Evolutionary conservation across 2,888 invertebrate species (phyloP), one percentile per base, ranked within the genome.

Genomic region (Tillus elongatus): DNA sequence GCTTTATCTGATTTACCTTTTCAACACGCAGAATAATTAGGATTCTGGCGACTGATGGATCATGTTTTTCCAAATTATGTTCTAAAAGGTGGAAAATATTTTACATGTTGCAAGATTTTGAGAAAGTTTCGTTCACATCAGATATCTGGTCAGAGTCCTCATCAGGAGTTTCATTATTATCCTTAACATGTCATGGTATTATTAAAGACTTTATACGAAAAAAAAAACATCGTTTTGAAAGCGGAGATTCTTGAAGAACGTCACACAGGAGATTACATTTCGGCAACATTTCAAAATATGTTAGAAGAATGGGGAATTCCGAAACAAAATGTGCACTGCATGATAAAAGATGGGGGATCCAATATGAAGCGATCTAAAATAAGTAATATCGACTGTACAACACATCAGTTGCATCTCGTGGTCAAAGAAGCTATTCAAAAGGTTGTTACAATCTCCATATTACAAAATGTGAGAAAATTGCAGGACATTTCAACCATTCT

Each of bases 81-180:
- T 31, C 24, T 37, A 15, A 37, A 37, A 37, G 31, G 37, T 2
- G 32, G 37, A 19, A 37, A 37, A 37, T 37, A 36, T 30, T 2
- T 36, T 31, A 37, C 12, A 37, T 31, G 32, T 37, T 37, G 15
- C 31, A 37, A 31, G 37, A 37, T 37, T 37, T 37, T 31, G 37
- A 37, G 6, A 31, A 24, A 37, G 16, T 37, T 37, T 37, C 37
- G 24, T 37, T 37, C 37, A 37, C 31, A 37, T 37, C 37, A 31
- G 37, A 37, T 37, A 16, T 37, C 31, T 37, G 37, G 31, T 16
- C 37, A 15, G 30, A 31, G 2, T 32, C 19, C 24, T 32, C 37
- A 31, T 37, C 37, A 32, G 32, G 19, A 32, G 37, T 35, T 3
- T 35, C 27, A 28, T 35, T 37, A 12, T 16, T 32, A 37, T 37